A percentile compares a stretch with the other conserved stretches of the same genome.
phyloP scores from a whole-genome alignment of 2,888 invertebrate species.

The Tinea pellionella region DNA sequence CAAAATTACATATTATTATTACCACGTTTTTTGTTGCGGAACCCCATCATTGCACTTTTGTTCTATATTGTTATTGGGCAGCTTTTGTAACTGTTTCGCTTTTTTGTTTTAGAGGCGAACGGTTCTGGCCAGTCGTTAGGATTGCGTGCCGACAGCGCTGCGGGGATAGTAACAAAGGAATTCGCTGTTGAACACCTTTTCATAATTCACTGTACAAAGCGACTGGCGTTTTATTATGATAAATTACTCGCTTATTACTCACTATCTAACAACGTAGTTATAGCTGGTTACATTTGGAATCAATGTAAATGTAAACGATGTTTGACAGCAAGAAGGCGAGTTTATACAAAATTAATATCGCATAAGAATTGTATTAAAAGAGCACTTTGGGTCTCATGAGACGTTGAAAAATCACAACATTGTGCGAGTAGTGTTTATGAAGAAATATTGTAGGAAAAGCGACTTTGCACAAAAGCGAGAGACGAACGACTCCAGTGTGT shows the following conservation, averaged over 20 bases:
- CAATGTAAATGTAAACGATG: background rate
- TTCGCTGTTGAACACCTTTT: slow-evolving; percentile 1
- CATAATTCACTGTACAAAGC: background rate
- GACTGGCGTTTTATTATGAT: background rate
- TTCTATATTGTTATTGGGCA: background rate
- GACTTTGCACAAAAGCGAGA: slow-evolving; percentile 6
- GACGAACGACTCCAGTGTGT: slow-evolving; percentile 1
- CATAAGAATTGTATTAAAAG: background rate
- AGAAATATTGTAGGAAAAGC: slow-evolving; percentile 7
- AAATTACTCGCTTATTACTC: background rate
- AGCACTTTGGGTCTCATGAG: background rate
- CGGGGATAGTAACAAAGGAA: background rate
- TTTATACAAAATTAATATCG: slow-evolving; percentile 1
- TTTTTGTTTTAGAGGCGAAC: background rate
- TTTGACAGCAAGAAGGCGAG: background rate
- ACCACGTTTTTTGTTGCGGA: background rate
- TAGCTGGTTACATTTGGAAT: background rate
- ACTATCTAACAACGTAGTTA: background rate
- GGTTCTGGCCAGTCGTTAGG: background rate
- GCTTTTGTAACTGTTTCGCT: background rate
- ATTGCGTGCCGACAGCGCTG: background rate
- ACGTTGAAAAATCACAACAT: slow-evolving; percentile 13
- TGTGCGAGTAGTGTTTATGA: background rate
- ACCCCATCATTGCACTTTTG: background rate
- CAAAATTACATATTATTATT: slow-evolving; percentile 56